These are phyloP conservation scores for Edolisoma coerulescens DNA, from an alignment of 2,113 vertebrate genomes.

Conservation along the genomic window DNA sequence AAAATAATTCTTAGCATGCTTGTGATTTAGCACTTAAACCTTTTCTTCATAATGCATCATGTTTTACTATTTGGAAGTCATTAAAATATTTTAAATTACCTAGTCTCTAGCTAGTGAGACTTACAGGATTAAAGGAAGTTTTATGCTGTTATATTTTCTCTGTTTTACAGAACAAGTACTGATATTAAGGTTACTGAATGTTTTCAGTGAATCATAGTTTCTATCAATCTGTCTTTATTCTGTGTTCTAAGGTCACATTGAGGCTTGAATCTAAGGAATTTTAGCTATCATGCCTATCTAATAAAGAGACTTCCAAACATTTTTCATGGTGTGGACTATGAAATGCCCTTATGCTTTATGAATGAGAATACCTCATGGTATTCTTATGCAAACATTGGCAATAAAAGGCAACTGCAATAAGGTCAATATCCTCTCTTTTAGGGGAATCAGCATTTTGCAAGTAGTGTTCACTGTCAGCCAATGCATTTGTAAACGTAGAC, in stretches of 20 bases:
- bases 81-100: neutral
- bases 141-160: neutral
- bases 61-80: neutral
- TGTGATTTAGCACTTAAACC: neutral
- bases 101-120: neutral
- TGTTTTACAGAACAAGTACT: neutral
- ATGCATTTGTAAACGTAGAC: neutral
- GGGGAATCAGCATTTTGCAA: neutral
- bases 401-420: neutral
- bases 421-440: neutral
- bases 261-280: neutral
- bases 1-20: neutral
- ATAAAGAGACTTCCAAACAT: neutral
- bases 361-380: neutral
- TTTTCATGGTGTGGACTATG: neutral
- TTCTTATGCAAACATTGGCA: neutral
- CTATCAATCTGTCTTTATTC: neutral
- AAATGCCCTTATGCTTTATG: neutral
- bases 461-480: neutral
- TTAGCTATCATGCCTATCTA: neutral
- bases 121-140: neutral
- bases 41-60: neutral
- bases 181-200: neutral
- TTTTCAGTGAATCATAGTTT: neutral
- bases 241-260: neutral